These are phyloP conservation scores for Heliconius himera DNA, from an alignment of 1,140 invertebrate genomes.

Conservation along the genomic window DNA sequence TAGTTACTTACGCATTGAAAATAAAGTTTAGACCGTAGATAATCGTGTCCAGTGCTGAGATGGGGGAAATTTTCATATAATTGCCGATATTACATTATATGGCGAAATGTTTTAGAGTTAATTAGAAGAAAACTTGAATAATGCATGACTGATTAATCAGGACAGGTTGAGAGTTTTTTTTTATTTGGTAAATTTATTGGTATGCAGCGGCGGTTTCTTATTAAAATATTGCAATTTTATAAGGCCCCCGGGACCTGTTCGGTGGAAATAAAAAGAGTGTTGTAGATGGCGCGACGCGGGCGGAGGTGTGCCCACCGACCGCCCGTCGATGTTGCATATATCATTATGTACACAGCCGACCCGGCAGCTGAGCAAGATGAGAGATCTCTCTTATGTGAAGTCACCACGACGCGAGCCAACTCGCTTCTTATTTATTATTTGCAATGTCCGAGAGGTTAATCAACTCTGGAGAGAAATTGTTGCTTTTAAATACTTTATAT, in stretches of 20 bases:
- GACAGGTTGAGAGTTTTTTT: slow-evolving; percentile 53
- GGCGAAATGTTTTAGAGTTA: slow-evolving; percentile 44
- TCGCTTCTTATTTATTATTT: slow-evolving; percentile 49
- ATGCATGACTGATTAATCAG: slow-evolving; percentile 66
- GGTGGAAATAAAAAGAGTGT: slow-evolving; percentile 58
- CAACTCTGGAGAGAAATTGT: slow-evolving; percentile 12
- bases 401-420: slow-evolving; percentile 53
- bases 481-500: neutral
- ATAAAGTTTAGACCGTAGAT: slow-evolving; percentile 33
- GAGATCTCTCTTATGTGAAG: slow-evolving; percentile 63
- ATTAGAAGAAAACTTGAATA: slow-evolving; percentile 65
- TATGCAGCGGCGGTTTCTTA: slow-evolving; percentile 69
- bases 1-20: slow-evolving; percentile 40
- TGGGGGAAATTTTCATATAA: slow-evolving; percentile 43
- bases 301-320: slow-evolving; percentile 39
- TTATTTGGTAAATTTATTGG: slow-evolving; percentile 70
- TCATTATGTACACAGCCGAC: slow-evolving; percentile 60
- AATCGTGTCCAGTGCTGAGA: slow-evolving; percentile 25
- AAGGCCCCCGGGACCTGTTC: slow-evolving; percentile 67
- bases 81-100: slow-evolving; percentile 39
- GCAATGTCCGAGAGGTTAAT: slow-evolving; percentile 24
- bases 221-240: slow-evolving; percentile 79
- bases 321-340: slow-evolving; percentile 53
- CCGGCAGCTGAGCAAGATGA: slow-evolving; percentile 58
- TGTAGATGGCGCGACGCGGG: slow-evolving; percentile 42